Percentiles rank a stretch among this genome's conserved stretches.
Conservation (phyloP, 2,797 vertebrate genomes). For the Etheostoma perlongum region DNA sequence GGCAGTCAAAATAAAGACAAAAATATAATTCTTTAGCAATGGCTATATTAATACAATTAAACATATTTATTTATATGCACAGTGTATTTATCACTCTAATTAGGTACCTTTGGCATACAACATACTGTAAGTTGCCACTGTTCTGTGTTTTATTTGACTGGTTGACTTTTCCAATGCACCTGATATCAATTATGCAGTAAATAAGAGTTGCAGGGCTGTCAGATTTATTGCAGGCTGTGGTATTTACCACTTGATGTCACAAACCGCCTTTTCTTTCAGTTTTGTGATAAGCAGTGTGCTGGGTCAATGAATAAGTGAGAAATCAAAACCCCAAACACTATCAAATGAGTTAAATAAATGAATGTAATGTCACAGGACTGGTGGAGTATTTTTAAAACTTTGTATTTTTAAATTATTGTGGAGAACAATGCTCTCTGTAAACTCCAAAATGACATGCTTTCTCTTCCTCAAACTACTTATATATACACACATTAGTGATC, state of each 20-base stretch:
- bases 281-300: neutral
- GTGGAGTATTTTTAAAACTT: neutral
- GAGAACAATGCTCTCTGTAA: neutral
- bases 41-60: neutral
- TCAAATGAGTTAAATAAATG: neutral
- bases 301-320: neutral
- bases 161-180: conserved; percentile 17
- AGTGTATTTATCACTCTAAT: neutral
- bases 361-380: neutral
- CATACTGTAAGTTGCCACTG: neutral
- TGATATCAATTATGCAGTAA: conserved; percentile 30
- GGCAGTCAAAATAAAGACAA: neutral
- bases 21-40: neutral
- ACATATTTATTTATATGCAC: neutral
- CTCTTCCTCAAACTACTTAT: conserved; percentile 3
- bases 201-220: conserved; percentile 7
- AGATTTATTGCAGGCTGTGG: conserved; percentile 37
- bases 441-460: conserved; percentile 11
- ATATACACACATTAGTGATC: too few relatives aligned
- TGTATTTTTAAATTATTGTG: neutral
- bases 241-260: conserved; percentile 47
- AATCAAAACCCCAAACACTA: neutral
- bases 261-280: neutral
- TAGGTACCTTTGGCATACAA: neutral
- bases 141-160: neutral